Evolutionary conservation across 2,113 vertebrate genomes (phyloP).

Genomic region (Gymnobelideus leadbeateri): DNA sequence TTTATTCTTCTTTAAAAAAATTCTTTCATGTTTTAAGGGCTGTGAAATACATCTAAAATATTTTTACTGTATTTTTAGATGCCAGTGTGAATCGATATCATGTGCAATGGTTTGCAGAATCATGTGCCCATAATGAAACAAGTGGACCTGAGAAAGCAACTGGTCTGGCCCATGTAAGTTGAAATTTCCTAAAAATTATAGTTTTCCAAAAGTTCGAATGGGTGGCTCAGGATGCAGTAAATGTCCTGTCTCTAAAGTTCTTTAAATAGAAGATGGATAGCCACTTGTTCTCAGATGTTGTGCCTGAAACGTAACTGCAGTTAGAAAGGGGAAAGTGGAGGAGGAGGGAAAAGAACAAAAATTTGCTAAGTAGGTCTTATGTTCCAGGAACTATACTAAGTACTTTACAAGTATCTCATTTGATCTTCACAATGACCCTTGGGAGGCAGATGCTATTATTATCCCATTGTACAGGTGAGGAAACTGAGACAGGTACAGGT

Average conservation of each 20-base stretch:
- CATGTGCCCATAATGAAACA: conserved; percentile 91
- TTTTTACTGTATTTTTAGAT: conserved; percentile 81
- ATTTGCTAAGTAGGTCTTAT: not conserved
- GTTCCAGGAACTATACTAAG: not conserved
- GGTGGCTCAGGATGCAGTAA: not conserved
- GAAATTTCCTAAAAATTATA: not conserved
- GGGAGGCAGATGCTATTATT: not conserved
- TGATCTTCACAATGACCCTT: not conserved
- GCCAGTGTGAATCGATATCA: conserved; percentile 87
- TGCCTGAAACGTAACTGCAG: not conserved
- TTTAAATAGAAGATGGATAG: not conserved
- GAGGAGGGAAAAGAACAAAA: not conserved
- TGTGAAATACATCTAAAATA: fast-evolving
- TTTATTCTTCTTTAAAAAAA: too few species aligned
- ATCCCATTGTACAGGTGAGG: not conserved
- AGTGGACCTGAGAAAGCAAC: conserved; percentile 85
- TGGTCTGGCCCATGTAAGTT: conserved; percentile 88
- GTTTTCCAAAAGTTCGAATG: not conserved
- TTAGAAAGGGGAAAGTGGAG: not conserved
- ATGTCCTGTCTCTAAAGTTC: not conserved
- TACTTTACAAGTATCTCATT: not conserved
- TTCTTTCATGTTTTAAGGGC: not conserved
- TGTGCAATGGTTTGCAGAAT: conserved; percentile 93
- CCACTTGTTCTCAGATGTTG: not conserved
- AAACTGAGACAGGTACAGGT: not conserved